Percentiles rank a stretch among this genome's conserved stretches.
Evolutionary conservation across 1,140 invertebrate species (phyloP).

Genomic region (Drosophila persimilis): DNA sequence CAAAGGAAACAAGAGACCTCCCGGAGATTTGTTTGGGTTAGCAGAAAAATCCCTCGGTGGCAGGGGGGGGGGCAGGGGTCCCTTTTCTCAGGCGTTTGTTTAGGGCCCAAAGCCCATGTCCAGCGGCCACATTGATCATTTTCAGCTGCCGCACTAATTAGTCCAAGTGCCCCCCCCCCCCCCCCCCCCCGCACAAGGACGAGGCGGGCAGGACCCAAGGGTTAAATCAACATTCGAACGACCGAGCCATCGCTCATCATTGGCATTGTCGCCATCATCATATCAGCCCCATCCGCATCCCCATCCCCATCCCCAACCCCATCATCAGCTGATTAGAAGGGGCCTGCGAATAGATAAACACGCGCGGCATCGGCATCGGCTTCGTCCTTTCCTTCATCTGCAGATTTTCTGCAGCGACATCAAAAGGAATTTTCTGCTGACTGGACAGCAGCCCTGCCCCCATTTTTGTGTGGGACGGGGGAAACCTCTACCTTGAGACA

Average conservation of each 20-base stretch:
- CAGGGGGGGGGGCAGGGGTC: no score
- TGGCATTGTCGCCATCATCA: no score
- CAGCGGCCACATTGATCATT: constrained; percentile 70
- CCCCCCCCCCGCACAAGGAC: constrained; percentile 12
- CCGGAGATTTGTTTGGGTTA: constrained; percentile 77
- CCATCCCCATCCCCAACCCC: background rate
- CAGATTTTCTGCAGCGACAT: constrained; percentile 55
- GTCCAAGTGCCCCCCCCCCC: constrained; percentile 61
- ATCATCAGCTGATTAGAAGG: constrained; percentile 63
- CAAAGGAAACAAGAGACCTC: background rate
- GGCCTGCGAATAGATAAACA: constrained; percentile 67
- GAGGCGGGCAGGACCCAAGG: constrained; percentile 26
- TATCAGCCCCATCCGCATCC: constrained; percentile 34
- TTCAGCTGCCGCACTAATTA: constrained; percentile 72
- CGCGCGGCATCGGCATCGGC: constrained; percentile 24
- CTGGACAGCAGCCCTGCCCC: constrained; percentile 9
- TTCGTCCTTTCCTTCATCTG: constrained; percentile 17
- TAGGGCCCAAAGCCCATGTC: constrained; percentile 1
- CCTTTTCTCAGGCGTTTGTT: constrained; percentile 37
- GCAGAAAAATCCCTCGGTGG: no score
- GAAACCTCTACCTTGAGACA: constrained; percentile 33
- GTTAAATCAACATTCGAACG: constrained; percentile 61
- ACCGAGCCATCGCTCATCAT: constrained; percentile 35
- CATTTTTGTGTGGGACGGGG: background rate
- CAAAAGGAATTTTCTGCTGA: constrained; percentile 43